A percentile compares a stretch with the other conserved stretches of the same genome.
Evolutionary conservation across 2,888 invertebrate species (phyloP).

Genomic region (Agriopis aurantiaria): DNA sequence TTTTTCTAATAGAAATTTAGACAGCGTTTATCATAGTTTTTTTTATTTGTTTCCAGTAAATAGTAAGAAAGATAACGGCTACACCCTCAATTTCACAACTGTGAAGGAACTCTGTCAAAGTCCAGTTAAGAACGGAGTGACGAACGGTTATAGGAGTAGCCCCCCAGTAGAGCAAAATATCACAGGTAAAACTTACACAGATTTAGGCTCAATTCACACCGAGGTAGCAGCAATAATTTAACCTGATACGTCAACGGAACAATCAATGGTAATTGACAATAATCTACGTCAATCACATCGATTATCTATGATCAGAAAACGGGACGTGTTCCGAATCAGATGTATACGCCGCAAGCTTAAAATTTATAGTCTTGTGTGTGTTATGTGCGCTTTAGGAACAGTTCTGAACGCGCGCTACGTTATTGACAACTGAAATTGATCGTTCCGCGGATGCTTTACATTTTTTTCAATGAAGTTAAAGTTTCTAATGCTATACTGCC

Average conservation of each 20-base stretch:
- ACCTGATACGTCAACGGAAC: neutral
- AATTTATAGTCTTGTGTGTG: too few relatives aligned
- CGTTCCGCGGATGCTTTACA: too few relatives aligned
- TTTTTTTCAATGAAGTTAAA: too few relatives aligned
- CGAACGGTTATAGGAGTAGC: conserved; percentile 81
- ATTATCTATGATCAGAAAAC: too few relatives aligned
- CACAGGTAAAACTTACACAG: conserved; percentile 32
- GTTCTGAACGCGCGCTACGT: too few relatives aligned
- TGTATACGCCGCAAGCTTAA: too few relatives aligned
- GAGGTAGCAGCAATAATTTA: neutral
- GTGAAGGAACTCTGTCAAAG: conserved; percentile 82
- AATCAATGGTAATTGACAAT: too few relatives aligned
- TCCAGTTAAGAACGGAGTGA: conserved; percentile 71
- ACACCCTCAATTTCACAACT: conserved; percentile 81
- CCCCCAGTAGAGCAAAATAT: conserved; percentile 79
- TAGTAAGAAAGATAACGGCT: conserved; percentile 80
- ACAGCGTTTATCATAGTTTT: conserved; percentile 1
- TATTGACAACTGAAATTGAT: too few relatives aligned
- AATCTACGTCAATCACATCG: too few relatives aligned
- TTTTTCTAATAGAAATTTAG: neutral
- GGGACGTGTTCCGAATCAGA: too few relatives aligned
- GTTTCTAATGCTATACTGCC: neutral
- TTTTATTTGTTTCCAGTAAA: conserved; percentile 67
- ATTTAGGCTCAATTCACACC: conserved; percentile 1
- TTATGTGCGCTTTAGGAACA: too few relatives aligned